Evolutionary conservation across 2,113 vertebrate species (phyloP), one percentile per base, ranked within the genome.

Genomic region (Dicrurus megarhynchus): DNA sequence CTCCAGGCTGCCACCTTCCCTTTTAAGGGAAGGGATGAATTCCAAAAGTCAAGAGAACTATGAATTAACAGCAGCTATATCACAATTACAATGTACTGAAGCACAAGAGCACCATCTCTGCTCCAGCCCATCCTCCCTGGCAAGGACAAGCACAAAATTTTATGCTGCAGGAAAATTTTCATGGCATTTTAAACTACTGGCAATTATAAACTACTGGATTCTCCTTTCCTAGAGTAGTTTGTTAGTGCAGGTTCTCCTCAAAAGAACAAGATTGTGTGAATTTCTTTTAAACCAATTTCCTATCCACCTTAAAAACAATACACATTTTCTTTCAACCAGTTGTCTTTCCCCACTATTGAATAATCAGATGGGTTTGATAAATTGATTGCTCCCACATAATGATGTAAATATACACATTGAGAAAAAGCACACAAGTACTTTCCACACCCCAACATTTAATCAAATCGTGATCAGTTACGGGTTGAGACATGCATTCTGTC

Each of bases 31-130:
- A 89, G 23, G 27, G 70, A 87, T 13, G 15, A 87, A 91, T 91
- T 92, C 88, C 85, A 89, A n/a, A 90, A 96, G 44, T 64, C 56
- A 63, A 67, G 69, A 95, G 79, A 95, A 57, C 60, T 84, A 53
- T 26, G 76, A 90, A 84, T 86, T 90, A 81, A 56, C 71, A 84
- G 47, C 61, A 70, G 44, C 64, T 81, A 9, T 49, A 71, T 70
- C 79, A 73, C 41, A 81, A 65, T 26, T 49, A 46, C 44, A 77
- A 16, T 8, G 27, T 33, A 73, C 27, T 60, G 44, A 73, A 81
- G n/a, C 42, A 68, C 52, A 90, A 60, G 41, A 90, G 52, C 68
- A 91, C 41, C 50, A 55, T 27, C 42, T 89, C 65, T 71, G 18
- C 53, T 84, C 30, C 20, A 81, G n/a, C n/a, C 33, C 61, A 53